These are phyloP conservation scores for Rhyacophila evoluta DNA, from an alignment of 2,888 invertebrate genomes.

Conservation along the genomic window DNA sequence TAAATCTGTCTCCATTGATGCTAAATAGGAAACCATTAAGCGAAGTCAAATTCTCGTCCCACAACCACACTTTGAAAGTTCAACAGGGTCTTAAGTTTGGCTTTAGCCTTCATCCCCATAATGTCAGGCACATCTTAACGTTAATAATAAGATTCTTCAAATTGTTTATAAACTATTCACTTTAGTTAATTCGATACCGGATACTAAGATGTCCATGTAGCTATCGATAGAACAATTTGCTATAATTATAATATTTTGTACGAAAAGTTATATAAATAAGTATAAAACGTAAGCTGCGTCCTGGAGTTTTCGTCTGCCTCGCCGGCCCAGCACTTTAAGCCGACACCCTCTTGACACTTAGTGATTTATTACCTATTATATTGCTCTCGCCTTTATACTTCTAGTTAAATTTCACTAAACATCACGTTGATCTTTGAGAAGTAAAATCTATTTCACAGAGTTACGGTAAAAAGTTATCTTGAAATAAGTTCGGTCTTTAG, in stretches of 20 bases:
- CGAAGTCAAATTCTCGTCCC: too few species aligned
- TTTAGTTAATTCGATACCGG: not conserved
- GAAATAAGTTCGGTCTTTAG: too few species aligned
- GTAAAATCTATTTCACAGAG: not conserved
- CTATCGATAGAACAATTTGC: not conserved
- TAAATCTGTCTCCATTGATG: too few species aligned
- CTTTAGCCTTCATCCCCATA: too few species aligned
- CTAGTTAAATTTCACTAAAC: conserved; percentile 4
- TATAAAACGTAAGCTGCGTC: not conserved
- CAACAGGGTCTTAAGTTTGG: too few species aligned
- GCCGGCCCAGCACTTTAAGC: not conserved
- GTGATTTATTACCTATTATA: conserved; percentile 23
- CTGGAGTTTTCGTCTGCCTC: not conserved
- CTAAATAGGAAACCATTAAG: too few species aligned
- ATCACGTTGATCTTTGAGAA: not conserved
- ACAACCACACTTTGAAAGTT: too few species aligned
- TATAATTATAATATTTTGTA: not conserved
- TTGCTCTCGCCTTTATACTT: not conserved
- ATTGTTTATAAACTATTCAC: not conserved
- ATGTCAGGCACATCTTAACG: not conserved
- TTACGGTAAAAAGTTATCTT: too few species aligned
- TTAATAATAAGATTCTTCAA: not conserved
- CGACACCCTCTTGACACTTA: conserved; percentile 15
- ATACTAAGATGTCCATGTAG: not conserved
- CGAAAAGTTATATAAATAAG: not conserved